Base-by-base conservation (phyloP, 2,888 invertebrate genomes). In the Melieria picta region DNA sequence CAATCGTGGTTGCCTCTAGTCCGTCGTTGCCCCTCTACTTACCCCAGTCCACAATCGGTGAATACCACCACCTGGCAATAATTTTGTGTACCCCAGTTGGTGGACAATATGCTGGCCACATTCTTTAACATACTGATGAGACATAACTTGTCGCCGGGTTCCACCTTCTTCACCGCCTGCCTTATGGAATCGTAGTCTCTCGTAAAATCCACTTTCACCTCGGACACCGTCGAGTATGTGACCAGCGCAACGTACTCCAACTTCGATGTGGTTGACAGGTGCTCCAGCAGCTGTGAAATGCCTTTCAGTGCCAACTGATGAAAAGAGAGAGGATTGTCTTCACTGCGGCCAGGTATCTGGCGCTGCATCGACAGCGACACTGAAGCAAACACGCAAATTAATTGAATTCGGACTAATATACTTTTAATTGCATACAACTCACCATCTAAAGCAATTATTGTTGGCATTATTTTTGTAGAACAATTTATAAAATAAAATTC, bases 51-150 rank as follows among this genome's bases (percentile, higher is more conserved):
- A 42, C 94, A 94, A 87, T 94, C 94, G 0, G 94, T 94, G 52
- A 95, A 89, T 48, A 94, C 84, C 46, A 94, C 88, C 42, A 93
- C 91, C 88, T 98, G 97, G 79, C 94, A 93, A 7, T 93, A 92
- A 64, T 93, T 94, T 77, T 94, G 92, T 74, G 92, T 92, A 5
- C 97, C 97, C 98, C 98, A 98, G 84, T 96, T 95, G 68, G 92
- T 92, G 50, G 94, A 89, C 50, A 97, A 91, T 65, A 95, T 88
- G 80, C 92, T 92, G 80, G 92, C 93, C 1, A 95, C 92, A 30
- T 94, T 94, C 79, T 91, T 90, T 4, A 98, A 88, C 63, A 94
- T 94, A 6, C 91, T 90, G 81, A 94, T 93, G 72, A 97, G 90
- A 80, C 93, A 93, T 0, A 97, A 94, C 85, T 95, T 95, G 83